A percentile compares a stretch with the other conserved stretches of the same genome.
phyloP scores from a whole-genome alignment of 1,140 invertebrate genomes.

The Tetranychus urticae region DNA sequence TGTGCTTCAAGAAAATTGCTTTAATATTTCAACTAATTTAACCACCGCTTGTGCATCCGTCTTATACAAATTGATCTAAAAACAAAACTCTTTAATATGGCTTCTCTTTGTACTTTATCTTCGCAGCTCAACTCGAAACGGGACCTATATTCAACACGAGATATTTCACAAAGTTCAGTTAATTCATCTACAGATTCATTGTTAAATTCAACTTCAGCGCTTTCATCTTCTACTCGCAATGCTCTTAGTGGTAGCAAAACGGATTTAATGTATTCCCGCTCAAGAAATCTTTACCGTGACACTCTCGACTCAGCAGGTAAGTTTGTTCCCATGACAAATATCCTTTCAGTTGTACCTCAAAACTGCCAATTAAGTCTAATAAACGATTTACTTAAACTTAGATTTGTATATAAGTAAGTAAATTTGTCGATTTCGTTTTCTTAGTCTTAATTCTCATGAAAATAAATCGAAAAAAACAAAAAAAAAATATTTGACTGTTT shows the following conservation, averaged over 20 bases:
- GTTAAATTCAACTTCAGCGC: neutral
- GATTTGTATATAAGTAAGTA: no score
- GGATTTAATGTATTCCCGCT: neutral
- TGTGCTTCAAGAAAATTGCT: neutral
- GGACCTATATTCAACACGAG: neutral
- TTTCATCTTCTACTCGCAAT: neutral
- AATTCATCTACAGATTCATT: neutral
- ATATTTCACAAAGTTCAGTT: neutral
- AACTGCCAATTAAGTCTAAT: no score
- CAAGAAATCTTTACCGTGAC: no score
- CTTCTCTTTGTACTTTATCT: neutral
- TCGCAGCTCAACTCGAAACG: neutral
- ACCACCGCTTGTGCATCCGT: neutral
- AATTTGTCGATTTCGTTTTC: no score
- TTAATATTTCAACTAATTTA: neutral
- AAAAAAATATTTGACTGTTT: no score
- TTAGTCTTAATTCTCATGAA: no score
- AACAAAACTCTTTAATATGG: neutral
- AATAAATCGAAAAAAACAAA: no score
- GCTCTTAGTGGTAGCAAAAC: neutral
- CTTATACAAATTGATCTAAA: neutral
- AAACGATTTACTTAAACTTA: no score
- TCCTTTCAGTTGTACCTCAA: no score
- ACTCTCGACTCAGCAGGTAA: no score
- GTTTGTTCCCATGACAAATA: no score